Evolutionary conservation across 2,797 vertebrate genomes (phyloP).

Genomic region (Hipposideros larvatus): DNA sequence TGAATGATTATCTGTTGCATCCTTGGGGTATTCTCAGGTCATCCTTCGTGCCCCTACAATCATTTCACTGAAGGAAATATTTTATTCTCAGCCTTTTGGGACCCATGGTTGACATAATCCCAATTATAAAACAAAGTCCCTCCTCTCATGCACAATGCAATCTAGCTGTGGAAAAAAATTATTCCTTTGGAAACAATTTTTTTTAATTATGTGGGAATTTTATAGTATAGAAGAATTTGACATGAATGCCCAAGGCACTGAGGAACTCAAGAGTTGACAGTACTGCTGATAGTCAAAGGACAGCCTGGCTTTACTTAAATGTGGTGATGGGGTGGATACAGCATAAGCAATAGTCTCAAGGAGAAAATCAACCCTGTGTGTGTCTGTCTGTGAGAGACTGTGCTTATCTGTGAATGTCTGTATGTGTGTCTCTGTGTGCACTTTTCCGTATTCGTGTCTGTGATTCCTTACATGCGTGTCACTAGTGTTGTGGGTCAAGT

Average conservation of each 20-base stretch:
- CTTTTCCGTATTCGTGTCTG: background rate
- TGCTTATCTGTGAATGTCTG: background rate
- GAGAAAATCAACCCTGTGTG: background rate
- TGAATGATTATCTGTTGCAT: background rate
- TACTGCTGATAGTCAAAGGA: conserved; percentile 5
- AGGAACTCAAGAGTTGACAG: background rate
- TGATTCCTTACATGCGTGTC: background rate
- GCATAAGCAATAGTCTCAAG: background rate
- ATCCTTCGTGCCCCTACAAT: background rate
- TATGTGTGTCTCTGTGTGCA: background rate
- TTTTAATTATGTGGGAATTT: background rate
- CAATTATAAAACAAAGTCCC: background rate
- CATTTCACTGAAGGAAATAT: background rate
- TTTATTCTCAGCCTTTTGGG: background rate
- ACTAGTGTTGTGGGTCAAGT: background rate
- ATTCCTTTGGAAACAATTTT: background rate
- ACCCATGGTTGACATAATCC: background rate
- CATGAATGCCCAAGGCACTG: background rate
- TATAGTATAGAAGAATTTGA: background rate
- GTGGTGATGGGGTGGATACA: background rate
- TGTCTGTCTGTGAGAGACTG: background rate
- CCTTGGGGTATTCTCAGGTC: background rate
- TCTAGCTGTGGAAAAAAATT: conserved; percentile 6
- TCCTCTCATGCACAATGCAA: background rate
- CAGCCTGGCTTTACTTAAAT: background rate